Conservation (phyloP, 2,888 invertebrate genomes). For the Iphiclides podalirius region DNA sequence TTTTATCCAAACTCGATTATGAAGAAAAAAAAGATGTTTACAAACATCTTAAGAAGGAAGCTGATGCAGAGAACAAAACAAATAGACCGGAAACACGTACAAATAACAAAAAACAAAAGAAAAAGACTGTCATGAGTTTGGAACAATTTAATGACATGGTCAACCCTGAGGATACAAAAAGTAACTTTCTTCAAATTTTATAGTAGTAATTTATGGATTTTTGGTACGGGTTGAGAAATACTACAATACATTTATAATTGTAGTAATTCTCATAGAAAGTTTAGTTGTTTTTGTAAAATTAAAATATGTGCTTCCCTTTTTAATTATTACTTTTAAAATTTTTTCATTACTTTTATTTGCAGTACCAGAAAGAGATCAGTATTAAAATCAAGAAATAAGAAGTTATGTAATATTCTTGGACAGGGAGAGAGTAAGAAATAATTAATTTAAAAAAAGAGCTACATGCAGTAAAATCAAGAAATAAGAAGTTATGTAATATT, state of each 20-base stretch:
- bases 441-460: constrained; percentile 81
- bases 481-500: constrained; percentile 85
- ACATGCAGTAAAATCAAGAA: constrained; percentile 83
- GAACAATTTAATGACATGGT: constrained; percentile 86
- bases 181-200: constrained; percentile 30
- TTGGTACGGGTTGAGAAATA: too few relatives aligned
- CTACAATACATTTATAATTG: too few relatives aligned
- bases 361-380: too few relatives aligned
- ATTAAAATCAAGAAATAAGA: constrained; percentile 85
- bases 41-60: constrained; percentile 64
- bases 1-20: constrained; percentile 86
- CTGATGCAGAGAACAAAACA: constrained; percentile 56
- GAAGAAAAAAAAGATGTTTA: constrained; percentile 83
- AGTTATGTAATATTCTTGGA: constrained; percentile 84
- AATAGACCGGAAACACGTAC: constrained; percentile 51
- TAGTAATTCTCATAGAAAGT: too few relatives aligned
- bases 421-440: constrained; percentile 84
- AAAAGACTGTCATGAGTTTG: constrained; percentile 86
- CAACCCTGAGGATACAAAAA: constrained; percentile 37
- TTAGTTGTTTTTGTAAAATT: too few relatives aligned
- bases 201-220: not conserved
- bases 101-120: constrained; percentile 71
- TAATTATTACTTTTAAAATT: too few relatives aligned
- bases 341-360: too few relatives aligned
- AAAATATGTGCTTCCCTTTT: too few relatives aligned